Evolutionary conservation across 2,113 vertebrate genomes (phyloP).

Genomic region (Calcarius ornatus): DNA sequence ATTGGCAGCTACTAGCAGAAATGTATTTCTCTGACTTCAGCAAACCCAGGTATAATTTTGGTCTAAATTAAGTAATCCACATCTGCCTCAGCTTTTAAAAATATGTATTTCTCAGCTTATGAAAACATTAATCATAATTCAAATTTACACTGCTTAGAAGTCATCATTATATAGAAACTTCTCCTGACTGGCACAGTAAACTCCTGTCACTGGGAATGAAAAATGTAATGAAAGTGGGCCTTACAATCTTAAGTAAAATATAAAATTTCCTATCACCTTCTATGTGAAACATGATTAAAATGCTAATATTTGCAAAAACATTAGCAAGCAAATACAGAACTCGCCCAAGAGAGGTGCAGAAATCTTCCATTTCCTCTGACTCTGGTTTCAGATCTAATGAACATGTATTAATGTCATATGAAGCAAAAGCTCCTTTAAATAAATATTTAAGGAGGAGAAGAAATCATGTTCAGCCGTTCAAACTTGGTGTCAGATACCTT

Average conservation of each 20-base stretch:
- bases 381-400: not conserved
- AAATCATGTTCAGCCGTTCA: not conserved
- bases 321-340: not conserved
- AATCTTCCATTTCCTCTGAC: not conserved
- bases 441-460: not conserved
- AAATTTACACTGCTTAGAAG: not conserved
- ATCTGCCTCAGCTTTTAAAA: not conserved
- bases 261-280: not conserved
- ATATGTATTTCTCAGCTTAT: not conserved
- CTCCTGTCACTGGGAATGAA: not conserved
- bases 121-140: not conserved
- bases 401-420: not conserved
- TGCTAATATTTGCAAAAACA: not conserved
- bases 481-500: not conserved
- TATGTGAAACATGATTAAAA: not conserved
- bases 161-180: not conserved
- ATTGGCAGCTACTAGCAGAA: conserved; percentile 94
- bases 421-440: not conserved
- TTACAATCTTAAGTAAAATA: not conserved
- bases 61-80: not conserved
- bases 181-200: not conserved
- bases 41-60: conserved; percentile 82
- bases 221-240: not conserved
- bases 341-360: not conserved
- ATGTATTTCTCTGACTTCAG: conserved; percentile 99